Evolutionary conservation across 2,113 vertebrate genomes (phyloP), one percentile per base, ranked within the genome.

Genomic region (Macroglossus sobrinus): DNA sequence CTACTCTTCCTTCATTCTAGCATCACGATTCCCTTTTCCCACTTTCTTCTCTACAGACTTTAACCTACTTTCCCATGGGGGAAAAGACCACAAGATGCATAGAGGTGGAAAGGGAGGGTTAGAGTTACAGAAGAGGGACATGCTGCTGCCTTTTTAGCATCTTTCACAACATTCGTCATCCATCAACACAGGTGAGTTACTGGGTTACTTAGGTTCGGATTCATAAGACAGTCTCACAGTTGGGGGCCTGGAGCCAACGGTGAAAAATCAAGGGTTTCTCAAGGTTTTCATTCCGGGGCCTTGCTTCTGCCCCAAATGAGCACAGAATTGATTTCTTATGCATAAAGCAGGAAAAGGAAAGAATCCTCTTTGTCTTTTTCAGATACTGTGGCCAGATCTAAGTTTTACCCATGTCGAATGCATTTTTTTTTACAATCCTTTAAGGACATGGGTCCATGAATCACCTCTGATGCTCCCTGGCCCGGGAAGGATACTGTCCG

Each of bases 371-470:
- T 12, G 9, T 11, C 55, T 75, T 75, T 80, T 45, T 68, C 22
- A 61, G 45, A 68, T 45, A 35, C 13, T 85, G 57, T 50, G 75
- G 59, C 33, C 43, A 74, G 47, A 57, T 5, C 1, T 72, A 64
- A 81, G 24, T 57, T 95, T 89, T 63, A 74, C 19, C 35, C n/a
- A 69, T 15, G 40, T 76, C 24, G 69, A 47, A 50, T 53, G 24
- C 28, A 88, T 91, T 91, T 94, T 91, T 91, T 94, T 50, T 94
- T 81, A 59, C 69, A 63, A 30, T 64, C 21, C 18, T 82, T 68
- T 16, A 63, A 93, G 81, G 64, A 28, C 11, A 28, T 28, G 55
- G 4, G 69, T 28, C 90, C 55, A 81, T 47, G n/a, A 78, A 43
- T 85, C 50, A 66, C 22, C 68, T 84, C 26, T 24, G 26, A 47